These are phyloP conservation scores for Penelope pileata DNA, from an alignment of 2,113 vertebrate species.

Conservation along the genomic window DNA sequence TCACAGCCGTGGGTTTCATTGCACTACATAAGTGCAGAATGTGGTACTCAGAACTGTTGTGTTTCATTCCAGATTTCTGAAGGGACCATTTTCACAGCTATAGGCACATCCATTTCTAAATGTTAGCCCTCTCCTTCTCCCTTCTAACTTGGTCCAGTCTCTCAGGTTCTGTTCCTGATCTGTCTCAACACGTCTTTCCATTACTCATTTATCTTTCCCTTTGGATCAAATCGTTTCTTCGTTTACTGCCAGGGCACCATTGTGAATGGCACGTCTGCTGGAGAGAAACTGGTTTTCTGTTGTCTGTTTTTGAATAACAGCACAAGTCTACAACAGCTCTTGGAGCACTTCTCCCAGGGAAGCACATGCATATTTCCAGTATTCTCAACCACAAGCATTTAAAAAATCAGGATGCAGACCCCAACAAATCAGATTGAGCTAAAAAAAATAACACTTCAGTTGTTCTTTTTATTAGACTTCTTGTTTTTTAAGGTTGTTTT, in stretches of 20 bases:
- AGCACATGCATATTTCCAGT: background rate
- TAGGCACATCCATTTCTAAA: background rate
- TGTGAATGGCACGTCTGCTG: background rate
- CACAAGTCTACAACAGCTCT: background rate
- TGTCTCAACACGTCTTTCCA: background rate
- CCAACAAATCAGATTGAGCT: background rate
- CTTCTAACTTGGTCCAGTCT: background rate
- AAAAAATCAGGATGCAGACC: background rate
- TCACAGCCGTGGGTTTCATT: background rate
- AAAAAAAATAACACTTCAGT: background rate
- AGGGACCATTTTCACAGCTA: background rate
- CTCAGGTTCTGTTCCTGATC: background rate
- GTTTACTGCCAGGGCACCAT: background rate
- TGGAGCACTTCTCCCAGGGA: background rate
- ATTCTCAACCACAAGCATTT: slow-evolving; percentile 1
- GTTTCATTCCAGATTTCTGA: background rate
- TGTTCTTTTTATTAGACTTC: background rate
- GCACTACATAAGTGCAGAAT: background rate
- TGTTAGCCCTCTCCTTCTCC: background rate
- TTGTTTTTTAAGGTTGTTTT: background rate
- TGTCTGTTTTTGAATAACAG: background rate
- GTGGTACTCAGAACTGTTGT: background rate
- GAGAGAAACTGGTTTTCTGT: background rate
- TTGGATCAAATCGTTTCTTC: background rate
- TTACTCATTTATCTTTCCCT: background rate